Evolutionary conservation across 2,113 vertebrate species (phyloP), one percentile per base, ranked within the genome.

Genomic region (Nansenia antarctica): DNA sequence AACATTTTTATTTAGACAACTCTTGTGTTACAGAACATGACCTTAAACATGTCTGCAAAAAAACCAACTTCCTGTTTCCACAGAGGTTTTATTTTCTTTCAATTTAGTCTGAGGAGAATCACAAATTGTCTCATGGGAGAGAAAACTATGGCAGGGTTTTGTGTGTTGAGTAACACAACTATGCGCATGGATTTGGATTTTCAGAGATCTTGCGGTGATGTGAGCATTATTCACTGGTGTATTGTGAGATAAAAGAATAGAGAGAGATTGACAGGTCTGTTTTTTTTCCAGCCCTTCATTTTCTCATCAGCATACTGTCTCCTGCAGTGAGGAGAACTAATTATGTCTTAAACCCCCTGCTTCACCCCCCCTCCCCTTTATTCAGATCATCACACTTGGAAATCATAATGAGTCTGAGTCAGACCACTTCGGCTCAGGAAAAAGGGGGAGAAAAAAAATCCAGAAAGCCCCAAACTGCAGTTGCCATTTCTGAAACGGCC

Each of bases 251-350:
- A 78, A 83, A 85, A 78, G 78, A 32, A 73, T 76, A 37, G 20
- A 39, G 61, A 55, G 52, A 85, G 89, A 91, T 77, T 91, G 86
- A 88, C 88, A 88, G 85, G 78, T 79, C 68, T n/a, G 70, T 78
- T 83, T 84, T 87, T 82, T 81, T 47, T n/a, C 39, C 74, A 42
- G 72, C 78, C 85, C 83, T 84, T 85, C 88, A 84, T 89, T 87
- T 87, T 90, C 91, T 93, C 88, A 87, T 89, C 87, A 88, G 80
- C 83, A 85, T 60, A 81, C 82, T 79, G 86, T 91, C 91, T 90
- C 91, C 90, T 82, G 86, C 83, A 85, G 87, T 85, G 91, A 88
- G 85, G 84, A 84, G 87, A 91, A 88, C 90, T 91, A 91, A 93
- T 93, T 90, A 90, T 87, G 82, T 91, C 88, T 86, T 87, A 87